phyloP scores from a whole-genome alignment of 2,888 invertebrate species.

The Ecliptopera silaceata region DNA sequence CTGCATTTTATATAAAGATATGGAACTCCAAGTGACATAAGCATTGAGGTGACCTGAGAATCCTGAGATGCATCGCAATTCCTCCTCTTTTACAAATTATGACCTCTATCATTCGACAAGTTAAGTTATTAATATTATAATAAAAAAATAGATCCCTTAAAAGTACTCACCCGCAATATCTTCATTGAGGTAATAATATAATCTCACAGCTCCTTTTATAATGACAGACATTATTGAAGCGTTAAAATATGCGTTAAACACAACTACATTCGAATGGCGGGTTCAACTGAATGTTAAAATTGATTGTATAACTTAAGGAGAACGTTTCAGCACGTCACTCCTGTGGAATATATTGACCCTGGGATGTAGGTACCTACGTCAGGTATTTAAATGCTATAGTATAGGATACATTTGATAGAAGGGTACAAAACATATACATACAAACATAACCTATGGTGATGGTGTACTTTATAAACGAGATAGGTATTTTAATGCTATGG shows the following conservation, averaged over 20 bases:
- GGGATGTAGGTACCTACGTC: neutral
- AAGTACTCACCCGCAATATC: constrained; percentile 64
- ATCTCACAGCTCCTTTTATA: constrained; percentile 56
- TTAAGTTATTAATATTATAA: too few relatives aligned
- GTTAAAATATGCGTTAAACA: constrained; percentile 1
- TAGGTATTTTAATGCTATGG: too few relatives aligned
- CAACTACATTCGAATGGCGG: constrained; percentile 11
- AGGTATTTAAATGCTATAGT: neutral
- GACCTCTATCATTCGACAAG: too few relatives aligned
- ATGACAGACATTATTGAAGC: constrained; percentile 60
- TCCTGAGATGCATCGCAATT: too few relatives aligned
- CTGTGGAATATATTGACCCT: constrained; percentile 20
- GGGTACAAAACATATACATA: too few relatives aligned
- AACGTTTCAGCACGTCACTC: constrained; percentile 16
- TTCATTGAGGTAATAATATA: constrained; percentile 69
- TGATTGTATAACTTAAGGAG: neutral
- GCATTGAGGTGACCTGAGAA: too few relatives aligned
- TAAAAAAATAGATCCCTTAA: neutral
- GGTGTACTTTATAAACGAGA: too few relatives aligned
- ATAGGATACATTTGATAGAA: too few relatives aligned
- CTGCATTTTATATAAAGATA: too few relatives aligned
- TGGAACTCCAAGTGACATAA: too few relatives aligned
- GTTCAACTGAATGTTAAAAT: constrained; percentile 15
- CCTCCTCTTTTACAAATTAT: too few relatives aligned
- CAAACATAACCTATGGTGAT: too few relatives aligned